Base-by-base conservation (phyloP, 2,888 invertebrate genomes). In the Diarsia brunnea region DNA sequence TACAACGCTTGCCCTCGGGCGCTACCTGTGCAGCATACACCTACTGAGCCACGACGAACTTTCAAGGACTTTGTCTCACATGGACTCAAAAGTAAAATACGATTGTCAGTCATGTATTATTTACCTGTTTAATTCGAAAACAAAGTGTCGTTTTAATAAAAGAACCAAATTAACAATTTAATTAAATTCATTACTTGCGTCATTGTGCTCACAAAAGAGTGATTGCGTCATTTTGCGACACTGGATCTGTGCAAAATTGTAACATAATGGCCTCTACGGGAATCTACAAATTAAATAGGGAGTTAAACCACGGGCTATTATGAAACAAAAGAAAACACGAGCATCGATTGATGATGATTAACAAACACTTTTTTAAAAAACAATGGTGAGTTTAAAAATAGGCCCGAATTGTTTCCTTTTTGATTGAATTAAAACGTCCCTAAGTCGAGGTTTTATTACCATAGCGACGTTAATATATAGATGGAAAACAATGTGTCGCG, bases 191-290 rank as follows among this genome's bases (percentile, higher is more conserved):
- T 88, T 87, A 84, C 85, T 87, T 84, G 81, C 80, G 81, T 86
- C 88, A 90, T 91, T 91, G 89, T 90, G 78, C 87, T 88, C 86
- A 88, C 89, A 88, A 88, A 89, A 87, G 88, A 87, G 86, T 90
- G 89, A 91, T 92, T 90, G 89, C 89, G 92, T 90, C 90, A 90
- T 89, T 91, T 89, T 87, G 89, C 87, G 85, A 89, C 87, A 85
- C 81, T 86, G 89, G 87, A 89, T 90, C 90, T 81, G 87, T 86
- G 87, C 88, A 89, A 89, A 89, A 88, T 89, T 88, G 88, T 88
- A 87, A 83, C 90, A 88, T 90, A 90, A 91, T 88, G 88, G 88
- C 80, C 88, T 88, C 89, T 76, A 84, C 88, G 88, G 90, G 89
- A 88, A 87, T 88, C 87, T 86, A 75, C 86, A 90, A 90, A 91